Evolutionary conservation across 1,140 invertebrate genomes (phyloP).

Genomic region (Papilio aristodemus): DNA sequence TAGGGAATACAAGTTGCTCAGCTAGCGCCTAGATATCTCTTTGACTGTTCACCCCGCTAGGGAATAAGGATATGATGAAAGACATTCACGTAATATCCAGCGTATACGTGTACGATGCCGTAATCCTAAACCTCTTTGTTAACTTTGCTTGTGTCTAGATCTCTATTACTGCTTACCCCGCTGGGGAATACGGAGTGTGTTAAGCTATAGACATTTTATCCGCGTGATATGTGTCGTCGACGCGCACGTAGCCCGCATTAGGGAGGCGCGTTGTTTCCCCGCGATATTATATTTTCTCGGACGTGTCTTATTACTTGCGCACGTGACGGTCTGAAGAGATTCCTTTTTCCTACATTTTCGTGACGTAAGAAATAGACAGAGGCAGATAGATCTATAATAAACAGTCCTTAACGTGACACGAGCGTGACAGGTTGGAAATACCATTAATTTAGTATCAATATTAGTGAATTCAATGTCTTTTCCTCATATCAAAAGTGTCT

Average conservation of each 20-base stretch:
- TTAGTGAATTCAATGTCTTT: too few relatives aligned
- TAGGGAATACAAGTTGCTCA: too few relatives aligned
- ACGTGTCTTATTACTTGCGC: conserved; percentile 10
- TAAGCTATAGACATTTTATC: neutral
- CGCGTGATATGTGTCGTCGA: neutral
- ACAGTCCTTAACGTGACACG: neutral
- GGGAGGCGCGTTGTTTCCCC: neutral
- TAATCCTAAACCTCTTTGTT: too few relatives aligned
- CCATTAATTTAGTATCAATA: too few relatives aligned
- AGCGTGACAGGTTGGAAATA: neutral
- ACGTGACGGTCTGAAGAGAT: conserved; percentile 7
- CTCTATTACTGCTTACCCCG: neutral
- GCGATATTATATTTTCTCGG: conserved; percentile 12
- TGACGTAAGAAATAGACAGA: neutral
- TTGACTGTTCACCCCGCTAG: neutral
- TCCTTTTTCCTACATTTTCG: neutral
- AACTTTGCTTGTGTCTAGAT: too few relatives aligned
- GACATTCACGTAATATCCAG: neutral
- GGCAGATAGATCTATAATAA: neutral
- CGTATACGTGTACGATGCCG: neutral
- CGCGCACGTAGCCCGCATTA: conserved; percentile 3
- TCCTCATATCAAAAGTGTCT: too few relatives aligned
- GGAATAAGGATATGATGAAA: too few relatives aligned
- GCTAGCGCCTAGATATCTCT: too few relatives aligned
- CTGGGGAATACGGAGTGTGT: neutral